Conservation (phyloP, 2,797 vertebrate species). For the Crocodylus rhombifer region DNA sequence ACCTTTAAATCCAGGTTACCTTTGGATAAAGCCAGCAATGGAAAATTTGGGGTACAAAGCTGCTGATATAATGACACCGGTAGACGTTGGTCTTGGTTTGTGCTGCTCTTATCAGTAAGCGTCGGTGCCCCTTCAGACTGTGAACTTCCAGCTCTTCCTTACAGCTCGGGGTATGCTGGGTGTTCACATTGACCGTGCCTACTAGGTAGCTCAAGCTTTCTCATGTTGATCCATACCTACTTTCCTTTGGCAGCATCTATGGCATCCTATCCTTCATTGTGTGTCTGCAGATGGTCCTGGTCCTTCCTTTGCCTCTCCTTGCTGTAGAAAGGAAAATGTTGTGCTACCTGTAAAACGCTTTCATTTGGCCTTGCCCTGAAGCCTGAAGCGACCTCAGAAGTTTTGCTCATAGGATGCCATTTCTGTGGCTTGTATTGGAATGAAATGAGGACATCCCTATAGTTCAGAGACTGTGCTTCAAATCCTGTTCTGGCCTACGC, state of each 20-base stretch:
- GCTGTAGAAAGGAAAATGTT: not conserved
- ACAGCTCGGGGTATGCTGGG: not conserved
- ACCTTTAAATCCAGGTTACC: not conserved
- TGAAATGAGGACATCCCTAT: conserved; percentile 52
- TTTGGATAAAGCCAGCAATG: not conserved
- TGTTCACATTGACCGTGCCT: not conserved
- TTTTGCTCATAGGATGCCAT: conserved; percentile 1
- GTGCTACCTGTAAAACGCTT: conserved; percentile 19
- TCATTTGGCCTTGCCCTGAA: not conserved
- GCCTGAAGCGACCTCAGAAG: conserved; percentile 33
- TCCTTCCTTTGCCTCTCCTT: not conserved
- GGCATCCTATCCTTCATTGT: not conserved
- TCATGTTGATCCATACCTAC: rapidly evolving
- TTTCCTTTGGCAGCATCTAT: not conserved
- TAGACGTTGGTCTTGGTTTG: not conserved
- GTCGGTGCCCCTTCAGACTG: no score
- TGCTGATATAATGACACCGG: no score
- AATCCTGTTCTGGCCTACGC: not conserved
- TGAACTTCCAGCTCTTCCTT: not conserved
- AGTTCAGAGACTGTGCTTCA: conserved; percentile 13
- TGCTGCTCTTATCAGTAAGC: not conserved
- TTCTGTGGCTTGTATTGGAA: conserved; percentile 1
- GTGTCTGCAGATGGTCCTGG: not conserved
- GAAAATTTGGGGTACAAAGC: not conserved
- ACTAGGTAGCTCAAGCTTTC: not conserved